Base-by-base conservation (phyloP, 2,797 vertebrate genomes). In the Mus minutoides region DNA sequence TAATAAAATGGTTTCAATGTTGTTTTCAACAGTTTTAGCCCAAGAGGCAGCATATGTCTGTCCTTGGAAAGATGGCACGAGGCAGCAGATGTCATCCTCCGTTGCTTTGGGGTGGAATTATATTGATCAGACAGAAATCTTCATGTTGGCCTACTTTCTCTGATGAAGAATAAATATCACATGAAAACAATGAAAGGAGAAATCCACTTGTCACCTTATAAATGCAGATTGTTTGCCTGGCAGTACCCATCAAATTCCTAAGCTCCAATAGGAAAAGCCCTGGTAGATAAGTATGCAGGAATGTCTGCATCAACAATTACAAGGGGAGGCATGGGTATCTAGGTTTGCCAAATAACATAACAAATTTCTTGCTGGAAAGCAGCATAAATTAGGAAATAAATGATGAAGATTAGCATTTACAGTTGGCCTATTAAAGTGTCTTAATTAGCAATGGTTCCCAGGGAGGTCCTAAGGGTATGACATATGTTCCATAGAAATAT, bases 311-410 rank as follows among this genome's bases (percentile, higher is more conserved):
- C 52, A 94, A 78, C 62, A 43, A 22, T 92, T 29, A 26, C 3
- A 2, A 92, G 73, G 58, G 88, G 54, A 88, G 21, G 64, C 31
- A 62, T 64, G 54, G n/a, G 60, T 56, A 0, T 67, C 62, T 87
- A 40, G 64, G 34, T 95, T 84, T 96, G 88, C 90, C 71, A 96
- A 97, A 91, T 94, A 94, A 62, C 46, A 17, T 83, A 86, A 71
- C 69, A 64, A 60, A 89, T 89, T 96, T 94, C 89, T 95, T 95
- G 54, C 64, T 49, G 64, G 90, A 89, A 22, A 97, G 64, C 89
- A 80, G 92, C 69, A 95, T 94, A 95, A 97, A 92, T 96, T 93
- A 94, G 92, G 83, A 94, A 95, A 95, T 96, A 96, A 96, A 86
- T 95, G 80, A 95, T 62, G 54, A 94, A 97, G 80, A 89, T 83